Conservation (phyloP, 2,797 vertebrate genomes). For the Melanotaenia trifasciata region DNA sequence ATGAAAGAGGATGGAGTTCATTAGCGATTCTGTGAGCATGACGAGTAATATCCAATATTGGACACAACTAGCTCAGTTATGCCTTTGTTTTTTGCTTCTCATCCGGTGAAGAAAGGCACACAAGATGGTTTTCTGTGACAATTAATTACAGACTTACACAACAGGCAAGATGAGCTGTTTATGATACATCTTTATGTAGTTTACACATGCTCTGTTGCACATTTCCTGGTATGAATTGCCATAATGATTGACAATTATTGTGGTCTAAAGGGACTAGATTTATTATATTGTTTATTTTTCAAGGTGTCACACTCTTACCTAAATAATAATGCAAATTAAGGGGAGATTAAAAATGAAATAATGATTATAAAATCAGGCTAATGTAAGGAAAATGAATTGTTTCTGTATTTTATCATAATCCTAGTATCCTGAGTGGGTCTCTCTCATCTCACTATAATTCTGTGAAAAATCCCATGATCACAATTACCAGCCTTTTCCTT, state of each 20-base stretch:
- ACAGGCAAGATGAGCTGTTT: conserved; percentile 57
- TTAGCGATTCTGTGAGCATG: conserved; percentile 77
- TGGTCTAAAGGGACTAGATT: conserved; percentile 20
- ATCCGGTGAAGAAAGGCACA: conserved; percentile 61
- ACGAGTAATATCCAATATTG: conserved; percentile 80
- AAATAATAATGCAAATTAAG: conserved; percentile 2
- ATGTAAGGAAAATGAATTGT: conserved; percentile 19
- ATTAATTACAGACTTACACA: conserved; percentile 74
- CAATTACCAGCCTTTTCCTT: conserved; percentile 19
- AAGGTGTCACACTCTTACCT: conserved; percentile 35
- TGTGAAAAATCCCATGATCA: conserved; percentile 23
- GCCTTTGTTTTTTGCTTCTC: conserved; percentile 76
- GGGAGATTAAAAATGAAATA: conserved; percentile 3
- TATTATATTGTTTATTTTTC: conserved; percentile 22
- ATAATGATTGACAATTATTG: conserved; percentile 17
- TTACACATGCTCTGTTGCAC: conserved; percentile 38
- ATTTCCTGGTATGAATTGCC: conserved; percentile 12
- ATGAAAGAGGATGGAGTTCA: conserved; percentile 81
- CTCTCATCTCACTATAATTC: conserved; percentile 30
- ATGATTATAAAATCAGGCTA: conserved; percentile 2
- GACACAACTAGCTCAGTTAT: conserved; percentile 71
- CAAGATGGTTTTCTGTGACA: conserved; percentile 72
- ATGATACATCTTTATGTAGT: conserved; percentile 44
- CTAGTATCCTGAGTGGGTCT: conserved; percentile 1
- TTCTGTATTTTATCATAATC: conserved; percentile 25